Base-by-base conservation (phyloP, 1,140 invertebrate species). In the Trichonephila clavipes region DNA sequence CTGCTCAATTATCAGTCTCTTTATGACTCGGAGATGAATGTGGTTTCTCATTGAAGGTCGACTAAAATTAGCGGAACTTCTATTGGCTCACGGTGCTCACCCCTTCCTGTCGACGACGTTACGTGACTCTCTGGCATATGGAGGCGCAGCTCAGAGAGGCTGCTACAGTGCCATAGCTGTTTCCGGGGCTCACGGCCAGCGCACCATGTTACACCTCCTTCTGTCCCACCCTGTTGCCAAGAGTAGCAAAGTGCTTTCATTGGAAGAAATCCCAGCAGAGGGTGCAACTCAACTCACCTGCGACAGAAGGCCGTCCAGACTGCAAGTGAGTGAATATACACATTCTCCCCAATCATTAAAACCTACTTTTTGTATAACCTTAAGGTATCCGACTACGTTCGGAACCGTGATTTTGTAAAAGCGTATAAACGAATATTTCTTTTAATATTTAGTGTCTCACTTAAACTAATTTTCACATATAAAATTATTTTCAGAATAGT, bases 201-300 rank as follows among this genome's bases (percentile, higher is more conserved):
- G 97, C 98, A 94, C 64, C 24, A 51, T 51, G 44, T 14, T 62
- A 21, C 61, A 62, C 61, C 97, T 98, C 95, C 96, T 98, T 3
- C 64, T 93, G 1, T 97, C 97, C 0, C 97, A 97, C 0, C 98
- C 97, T 3, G 96, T 97, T 19, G 59, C 88, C 4, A 96, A 96
- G 34, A 97, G 96, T 4, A 97, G 97, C 61, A 97, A 98, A 95
- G 97, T 98, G 24, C 96, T 99, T 19, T 98, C 98, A 0, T 96
- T 98, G 83, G 98, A 98, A 95, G 98, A 99, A 95, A 98, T 98
- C 95, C 96, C 98, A 59, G 98, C 98, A 0, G 98, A 99, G 96
- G 98, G 98, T 40, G 96, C 95, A 44, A 95, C 94, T 66, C 88
- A 92, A 44, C 85, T 90, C 3, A 94, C 93, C 95, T 96, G 88